Evolutionary conservation across 2,113 vertebrate genomes (phyloP), one percentile per base, ranked within the genome.

Genomic region (Corydoras sp.): DNA sequence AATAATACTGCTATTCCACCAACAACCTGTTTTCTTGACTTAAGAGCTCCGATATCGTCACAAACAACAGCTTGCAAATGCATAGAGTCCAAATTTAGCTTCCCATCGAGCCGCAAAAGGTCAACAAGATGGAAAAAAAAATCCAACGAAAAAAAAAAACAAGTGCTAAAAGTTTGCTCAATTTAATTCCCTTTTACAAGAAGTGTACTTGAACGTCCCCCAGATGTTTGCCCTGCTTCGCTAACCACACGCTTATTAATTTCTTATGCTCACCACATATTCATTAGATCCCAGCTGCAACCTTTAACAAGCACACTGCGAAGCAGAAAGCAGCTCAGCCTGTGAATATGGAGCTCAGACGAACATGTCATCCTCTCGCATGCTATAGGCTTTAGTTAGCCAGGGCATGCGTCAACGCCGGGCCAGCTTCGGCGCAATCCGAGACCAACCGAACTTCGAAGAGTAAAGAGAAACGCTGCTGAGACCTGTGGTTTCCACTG

Each of bases 231-330:
- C 54, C 59, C 65, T 74, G 15, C 73, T 64, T 55, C 61, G 58
- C 61, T 63, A 73, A 68, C 76, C 80, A 81, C 73, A 79, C 62
- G 62, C 72, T 75, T 77, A 74, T 73, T 68, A 59, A 76, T 78
- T 68, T 71, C 68, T 71, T 65, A 62, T 53, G 54, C 63, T 76
- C 61, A 58, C 64, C 58, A 77, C 63, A 61, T 60, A 62, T 65
- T 76, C 76, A 77, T 77, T 77, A 77, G 35, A 70, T 73, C 64
- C 60, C 73, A 76, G 69, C 73, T 76, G 77, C 71, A 70, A 71
- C 65, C 73, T 74, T 76, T 76, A 70, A 74, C 76, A 81, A 76
- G 81, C 58, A 54, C 14, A 14, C 53, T 72, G 72, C 60, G 81
- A 80, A 62, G 66, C 73, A 76, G 65, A 77, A 72, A 67, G 68